Base-by-base conservation (phyloP, 2,888 invertebrate species). In the Didymodactylos carnosus region DNA sequence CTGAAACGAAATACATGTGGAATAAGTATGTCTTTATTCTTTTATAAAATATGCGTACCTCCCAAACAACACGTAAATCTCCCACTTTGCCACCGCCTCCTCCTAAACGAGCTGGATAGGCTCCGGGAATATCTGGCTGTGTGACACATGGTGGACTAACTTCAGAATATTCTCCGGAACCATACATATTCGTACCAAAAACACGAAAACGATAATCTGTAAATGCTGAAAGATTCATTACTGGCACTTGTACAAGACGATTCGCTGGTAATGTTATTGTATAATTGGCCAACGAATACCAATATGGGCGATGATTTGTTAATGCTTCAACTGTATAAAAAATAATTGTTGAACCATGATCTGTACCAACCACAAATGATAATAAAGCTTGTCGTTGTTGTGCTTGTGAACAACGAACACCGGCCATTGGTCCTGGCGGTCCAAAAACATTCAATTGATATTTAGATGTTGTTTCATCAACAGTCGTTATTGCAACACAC, bases 71-170 rank as follows among this genome's bases (percentile, higher is more conserved):
- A 35, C 71, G 43, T 49, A 75, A 72, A 40, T 72, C 72, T 27
- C 72, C 75, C 13, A 72, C 62, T 72, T 75, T 75, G 5, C 75
- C 75, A 40, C 75, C 75, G 25, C 75, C 75, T 43, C 75, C 62
- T 40, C 69, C 41, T 10, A 75, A 71, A 35, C 43, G 39, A 39
- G 62, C 27, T 8, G 75, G 75, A 11, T 72, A 11, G 23, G 72
- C 39, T 8, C 72, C 69, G 10, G 75, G 75, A 23, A 62, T 72
- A 51, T 72, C 72, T 39, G 72, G 72, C 19, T 72, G 69, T 25
- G 75, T 75, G 19, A 72, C 71, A 41, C 75, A 75, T 19, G 39
- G 72, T 62, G 72, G 69, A 25, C 69, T 69, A 13, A 72, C 10
- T 70, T 72, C 72, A 16, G 72, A 72, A 25, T 39, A 23, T 72